phyloP scores from a whole-genome alignment of 1,140 invertebrate genomes.

The Reticulitermes speratus region DNA sequence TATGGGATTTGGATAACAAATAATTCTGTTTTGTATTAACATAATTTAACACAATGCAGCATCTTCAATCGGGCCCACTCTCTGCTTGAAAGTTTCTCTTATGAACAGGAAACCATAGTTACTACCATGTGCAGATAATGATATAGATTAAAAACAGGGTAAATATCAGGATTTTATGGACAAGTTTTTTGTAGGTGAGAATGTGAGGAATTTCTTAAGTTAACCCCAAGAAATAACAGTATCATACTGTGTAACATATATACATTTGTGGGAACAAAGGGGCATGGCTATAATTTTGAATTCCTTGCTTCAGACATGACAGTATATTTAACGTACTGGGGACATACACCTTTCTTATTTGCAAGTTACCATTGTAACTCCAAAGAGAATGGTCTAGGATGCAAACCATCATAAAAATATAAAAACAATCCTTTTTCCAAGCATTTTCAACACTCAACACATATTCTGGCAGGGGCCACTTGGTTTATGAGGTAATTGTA shows the following conservation, averaged over 20 bases:
- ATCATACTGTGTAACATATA: background rate
- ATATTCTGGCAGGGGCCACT: background rate
- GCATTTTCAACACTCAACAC: background rate
- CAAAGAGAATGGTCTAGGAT: background rate
- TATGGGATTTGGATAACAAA: background rate
- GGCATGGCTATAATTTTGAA: background rate
- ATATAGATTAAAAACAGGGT: conserved; percentile 14
- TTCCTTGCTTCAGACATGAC: background rate
- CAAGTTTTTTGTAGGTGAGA: conserved; percentile 1
- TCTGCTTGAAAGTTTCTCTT: background rate
- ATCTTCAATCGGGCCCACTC: background rate
- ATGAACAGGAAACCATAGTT: conserved; percentile 19
- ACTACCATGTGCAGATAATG: conserved; percentile 28
- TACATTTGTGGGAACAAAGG: too few relatives aligned
- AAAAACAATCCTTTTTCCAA: background rate
- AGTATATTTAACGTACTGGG: background rate
- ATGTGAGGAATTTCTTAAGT: conserved; percentile 26
- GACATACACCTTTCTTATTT: too few relatives aligned
- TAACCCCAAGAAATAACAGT: background rate
- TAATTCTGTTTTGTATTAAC: background rate
- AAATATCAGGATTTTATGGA: conserved; percentile 20
- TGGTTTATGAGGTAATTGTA: background rate
- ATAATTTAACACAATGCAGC: background rate
- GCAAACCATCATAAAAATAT: background rate
- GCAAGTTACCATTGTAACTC: background rate